phyloP scores from a whole-genome alignment of 2,113 vertebrate species.

The Probosciger aterrimus region DNA sequence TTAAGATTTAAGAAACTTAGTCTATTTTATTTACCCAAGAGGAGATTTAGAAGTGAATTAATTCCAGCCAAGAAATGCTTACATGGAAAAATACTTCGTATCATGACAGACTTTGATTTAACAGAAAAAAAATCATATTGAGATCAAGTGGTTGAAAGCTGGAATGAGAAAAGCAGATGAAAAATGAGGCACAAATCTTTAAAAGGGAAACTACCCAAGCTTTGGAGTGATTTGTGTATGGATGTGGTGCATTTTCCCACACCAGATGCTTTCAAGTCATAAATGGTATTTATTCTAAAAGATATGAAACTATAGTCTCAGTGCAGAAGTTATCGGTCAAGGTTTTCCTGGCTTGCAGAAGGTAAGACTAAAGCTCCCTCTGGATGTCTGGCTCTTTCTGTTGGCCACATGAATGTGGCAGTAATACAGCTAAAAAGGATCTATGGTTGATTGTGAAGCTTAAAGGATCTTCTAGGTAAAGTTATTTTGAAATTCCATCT shows the following conservation, averaged over 20 bases:
- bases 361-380: not conserved
- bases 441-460: not conserved
- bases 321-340: not conserved
- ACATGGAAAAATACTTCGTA: not conserved
- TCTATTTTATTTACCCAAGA: not conserved
- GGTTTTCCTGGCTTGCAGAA: not conserved
- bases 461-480: not conserved
- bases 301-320: not conserved
- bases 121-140: not conserved
- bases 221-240: not conserved
- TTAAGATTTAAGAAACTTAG: not conserved
- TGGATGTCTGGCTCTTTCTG: not conserved
- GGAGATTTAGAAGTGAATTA: not conserved
- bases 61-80: not conserved
- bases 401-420: not conserved
- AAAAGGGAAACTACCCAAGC: not conserved
- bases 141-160: not conserved
- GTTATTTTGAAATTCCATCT: not conserved
- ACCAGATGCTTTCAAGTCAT: not conserved
- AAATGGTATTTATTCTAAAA: not conserved
- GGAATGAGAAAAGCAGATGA: not conserved
- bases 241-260: not conserved
- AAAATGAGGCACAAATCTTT: not conserved
- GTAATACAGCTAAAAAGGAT: not conserved
- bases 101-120: not conserved